Conservation (phyloP, 2,888 invertebrate species). For the Arrhopalites spinosus region DNA sequence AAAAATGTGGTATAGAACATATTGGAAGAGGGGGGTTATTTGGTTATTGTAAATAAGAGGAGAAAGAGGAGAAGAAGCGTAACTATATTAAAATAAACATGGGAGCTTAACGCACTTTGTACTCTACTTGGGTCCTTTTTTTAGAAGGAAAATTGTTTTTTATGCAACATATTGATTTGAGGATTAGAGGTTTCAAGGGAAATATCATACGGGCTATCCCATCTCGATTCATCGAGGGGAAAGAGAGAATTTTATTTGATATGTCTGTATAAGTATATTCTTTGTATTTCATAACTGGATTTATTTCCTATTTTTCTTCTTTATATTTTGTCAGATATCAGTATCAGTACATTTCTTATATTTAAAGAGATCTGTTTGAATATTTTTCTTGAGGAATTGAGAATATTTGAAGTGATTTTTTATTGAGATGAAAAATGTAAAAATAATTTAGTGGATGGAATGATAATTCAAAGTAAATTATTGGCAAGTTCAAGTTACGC, state of each 20-base stretch:
- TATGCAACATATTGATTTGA: slow-evolving; percentile 38
- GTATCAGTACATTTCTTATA: too few relatives aligned
- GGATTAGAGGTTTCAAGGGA: slow-evolving; percentile 38
- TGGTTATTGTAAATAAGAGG: not conserved
- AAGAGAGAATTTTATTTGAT: not conserved
- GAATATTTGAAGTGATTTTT: too few relatives aligned
- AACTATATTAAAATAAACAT: slow-evolving; percentile 14
- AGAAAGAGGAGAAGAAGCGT: not conserved
- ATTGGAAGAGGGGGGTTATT: not conserved
- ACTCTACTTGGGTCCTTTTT: not conserved
- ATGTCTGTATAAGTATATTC: not conserved
- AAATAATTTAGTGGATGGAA: too few relatives aligned
- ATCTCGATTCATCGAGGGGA: not conserved
- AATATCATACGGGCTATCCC: slow-evolving; percentile 20
- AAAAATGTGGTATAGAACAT: not conserved
- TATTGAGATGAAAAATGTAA: too few relatives aligned
- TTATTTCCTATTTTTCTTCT: too few relatives aligned
- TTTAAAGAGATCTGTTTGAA: too few relatives aligned
- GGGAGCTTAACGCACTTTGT: slow-evolving; percentile 1
- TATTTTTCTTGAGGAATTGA: too few relatives aligned
- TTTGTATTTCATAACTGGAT: not conserved
- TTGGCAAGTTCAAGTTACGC: too few relatives aligned
- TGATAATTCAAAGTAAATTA: too few relatives aligned
- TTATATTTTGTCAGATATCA: too few relatives aligned
- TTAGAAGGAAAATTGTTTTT: slow-evolving; percentile 34